phyloP scores from a whole-genome alignment of 2,113 vertebrate genomes.

The Callorhinus ursinus region DNA sequence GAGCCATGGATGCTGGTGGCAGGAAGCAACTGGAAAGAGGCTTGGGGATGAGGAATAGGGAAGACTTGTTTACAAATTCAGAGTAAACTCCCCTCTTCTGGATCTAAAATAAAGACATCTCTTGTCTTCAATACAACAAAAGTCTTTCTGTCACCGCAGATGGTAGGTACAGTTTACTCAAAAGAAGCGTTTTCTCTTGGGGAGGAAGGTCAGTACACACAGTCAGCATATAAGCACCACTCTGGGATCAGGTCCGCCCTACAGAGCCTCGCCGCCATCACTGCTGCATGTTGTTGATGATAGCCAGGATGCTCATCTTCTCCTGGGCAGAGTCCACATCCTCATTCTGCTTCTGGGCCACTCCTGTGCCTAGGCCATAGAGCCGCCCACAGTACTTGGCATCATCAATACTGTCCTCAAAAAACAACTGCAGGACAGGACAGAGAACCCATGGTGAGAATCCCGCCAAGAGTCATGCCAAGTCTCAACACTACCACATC shows the following conservation, averaged over 20 bases:
- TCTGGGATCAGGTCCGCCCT: conserved; percentile 27
- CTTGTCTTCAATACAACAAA: conserved; percentile 81
- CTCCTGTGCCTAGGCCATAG: conserved; percentile 97
- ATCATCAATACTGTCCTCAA: conserved; percentile 99
- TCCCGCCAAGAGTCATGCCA: neutral
- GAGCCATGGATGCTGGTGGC: conserved; percentile 82
- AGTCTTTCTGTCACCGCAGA: conserved; percentile 73
- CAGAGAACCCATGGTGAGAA: conserved; percentile 53
- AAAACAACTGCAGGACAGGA: conserved; percentile 92
- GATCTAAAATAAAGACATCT: conserved; percentile 81
- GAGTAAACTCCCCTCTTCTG: conserved; percentile 79
- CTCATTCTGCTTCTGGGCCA: conserved; percentile 95
- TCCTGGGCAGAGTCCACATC: conserved; percentile 88
- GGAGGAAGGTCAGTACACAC: neutral
- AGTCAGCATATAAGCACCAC: conserved; percentile 78
- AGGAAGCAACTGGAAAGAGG: conserved; percentile 55
- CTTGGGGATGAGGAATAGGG: conserved; percentile 44
- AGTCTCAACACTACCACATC: neutral
- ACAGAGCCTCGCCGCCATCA: conserved; percentile 75
- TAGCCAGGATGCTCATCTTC: conserved; percentile 89
- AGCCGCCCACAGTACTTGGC: conserved; percentile 98
- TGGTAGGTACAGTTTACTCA: conserved; percentile 69
- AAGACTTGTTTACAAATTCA: conserved; percentile 81
- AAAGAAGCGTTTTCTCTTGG: conserved; percentile 18
- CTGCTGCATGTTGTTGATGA: conserved; percentile 89